Evolutionary conservation across 2,888 invertebrate genomes (phyloP), one percentile per base, ranked within the genome.

Genomic region (Choreutis nemorana): DNA sequence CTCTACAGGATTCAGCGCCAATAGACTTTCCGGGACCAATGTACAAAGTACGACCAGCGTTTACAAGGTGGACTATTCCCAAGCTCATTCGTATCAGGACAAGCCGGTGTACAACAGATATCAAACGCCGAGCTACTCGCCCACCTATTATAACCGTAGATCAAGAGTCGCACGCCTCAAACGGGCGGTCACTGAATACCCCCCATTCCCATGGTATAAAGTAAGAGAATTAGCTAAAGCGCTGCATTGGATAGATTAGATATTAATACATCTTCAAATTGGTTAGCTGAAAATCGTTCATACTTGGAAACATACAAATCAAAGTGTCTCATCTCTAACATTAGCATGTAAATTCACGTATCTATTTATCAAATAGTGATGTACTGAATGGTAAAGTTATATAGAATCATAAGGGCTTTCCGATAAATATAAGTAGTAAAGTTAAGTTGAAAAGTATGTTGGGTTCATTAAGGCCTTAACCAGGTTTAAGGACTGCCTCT

Each of bases 191-290:
- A 55, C 66, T 38, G 64, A 72, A 39, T 66, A 81, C 53, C 87
- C 87, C 10, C 83, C 85, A 10, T 90, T 91, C 57, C 91, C 91
- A 30, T 91, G 90, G 90, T 82, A 87, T 60, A 87, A 87, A 71
- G 87, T 88, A 34, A 80, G 83, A 50, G 86, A 89, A 59, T 73
- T 91, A 50, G 83, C 87, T 44, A 73, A 83, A 56, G 81, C 84
- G 39, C 81, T 86, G 55, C 70, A 84, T 53, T 90, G 90, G 89
- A 87, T 87, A 49, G 44, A 55, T 38, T 59, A 48, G 14, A 14
- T 14, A n/a, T 26, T 4, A 4, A 40, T n/a, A n/a, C n/a, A n/a
- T n/a, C n/a, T n/a, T n/a, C n/a, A n/a, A n/a, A n/a, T n/a, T n/a
- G n/a, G n/a, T n/a, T n/a, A n/a, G n/a, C n/a, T n/a, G n/a, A n/a